Percentiles rank a stretch among this genome's conserved stretches.
Evolutionary conservation across 53 echinoderm and acorn worm species (phyloP).

Genomic region (Glandiceps talaboti): DNA sequence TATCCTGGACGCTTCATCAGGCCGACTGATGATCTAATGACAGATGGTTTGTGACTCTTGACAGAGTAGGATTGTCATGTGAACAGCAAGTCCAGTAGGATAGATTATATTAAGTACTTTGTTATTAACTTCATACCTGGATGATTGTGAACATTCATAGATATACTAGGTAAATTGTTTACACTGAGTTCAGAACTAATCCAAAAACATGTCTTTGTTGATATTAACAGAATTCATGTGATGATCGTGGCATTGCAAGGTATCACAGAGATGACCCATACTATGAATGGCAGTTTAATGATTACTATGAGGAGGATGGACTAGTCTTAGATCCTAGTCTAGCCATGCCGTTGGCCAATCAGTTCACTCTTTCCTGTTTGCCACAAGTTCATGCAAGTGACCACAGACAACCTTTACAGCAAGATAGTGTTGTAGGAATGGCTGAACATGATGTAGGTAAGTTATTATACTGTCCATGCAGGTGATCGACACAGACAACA

Average conservation of each 20-base stretch:
- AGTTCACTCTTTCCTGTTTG: constrained; percentile 39
- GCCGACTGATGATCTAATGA: no score
- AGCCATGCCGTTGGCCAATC: constrained; percentile 41
- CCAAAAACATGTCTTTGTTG: no score
- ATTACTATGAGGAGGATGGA: constrained; percentile 60
- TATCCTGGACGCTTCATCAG: no score
- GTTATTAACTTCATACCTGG: no score
- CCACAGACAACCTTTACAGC: constrained; percentile 23
- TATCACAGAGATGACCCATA: constrained; percentile 45
- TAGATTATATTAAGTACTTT: no score
- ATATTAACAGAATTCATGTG: neutral
- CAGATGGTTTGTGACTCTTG: no score
- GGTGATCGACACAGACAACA: no score
- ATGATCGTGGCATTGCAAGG: neutral
- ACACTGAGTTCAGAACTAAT: no score
- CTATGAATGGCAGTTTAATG: constrained; percentile 40
- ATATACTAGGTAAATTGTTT: no score
- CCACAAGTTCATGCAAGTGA: constrained; percentile 13
- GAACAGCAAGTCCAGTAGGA: no score
- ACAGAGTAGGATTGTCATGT: no score
- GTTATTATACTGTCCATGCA: neutral
- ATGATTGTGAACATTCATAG: no score
- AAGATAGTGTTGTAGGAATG: constrained; percentile 31
- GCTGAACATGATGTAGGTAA: neutral
- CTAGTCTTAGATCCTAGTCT: constrained; percentile 40